These are phyloP conservation scores for Lophura nycthemera DNA, from an alignment of 2,113 vertebrate species.

Conservation along the genomic window DNA sequence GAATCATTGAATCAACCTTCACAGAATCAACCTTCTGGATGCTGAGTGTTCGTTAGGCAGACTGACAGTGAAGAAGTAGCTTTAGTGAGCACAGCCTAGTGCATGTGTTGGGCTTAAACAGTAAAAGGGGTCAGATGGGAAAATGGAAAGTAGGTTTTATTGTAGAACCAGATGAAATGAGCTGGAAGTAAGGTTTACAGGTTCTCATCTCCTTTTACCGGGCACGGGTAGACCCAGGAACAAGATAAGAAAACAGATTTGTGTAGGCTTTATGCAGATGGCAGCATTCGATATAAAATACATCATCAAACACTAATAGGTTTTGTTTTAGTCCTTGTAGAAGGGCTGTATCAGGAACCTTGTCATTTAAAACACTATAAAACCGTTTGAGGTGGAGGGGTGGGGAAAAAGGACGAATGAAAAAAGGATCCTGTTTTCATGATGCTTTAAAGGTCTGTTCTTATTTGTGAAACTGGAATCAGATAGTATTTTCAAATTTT, in stretches of 20 bases:
- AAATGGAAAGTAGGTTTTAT: background rate
- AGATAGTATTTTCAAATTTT: slow-evolving; percentile 3
- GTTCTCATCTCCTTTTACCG: background rate
- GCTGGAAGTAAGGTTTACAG: background rate
- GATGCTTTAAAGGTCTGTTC: background rate
- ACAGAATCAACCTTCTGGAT: background rate
- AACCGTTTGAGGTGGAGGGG: background rate
- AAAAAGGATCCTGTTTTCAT: background rate
- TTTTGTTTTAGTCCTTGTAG: background rate
- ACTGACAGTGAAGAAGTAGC: background rate
- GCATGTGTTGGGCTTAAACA: background rate
- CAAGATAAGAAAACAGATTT: background rate
- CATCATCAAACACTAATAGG: background rate
- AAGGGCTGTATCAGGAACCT: background rate
- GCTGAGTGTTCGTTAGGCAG: background rate
- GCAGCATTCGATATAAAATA: background rate
- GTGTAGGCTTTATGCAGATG: background rate
- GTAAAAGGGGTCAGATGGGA: background rate
- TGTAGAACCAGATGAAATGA: background rate
- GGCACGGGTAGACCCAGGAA: background rate
- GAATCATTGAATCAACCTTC: no score
- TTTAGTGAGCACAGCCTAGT: background rate
- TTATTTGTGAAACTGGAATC: background rate
- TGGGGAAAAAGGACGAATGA: background rate
- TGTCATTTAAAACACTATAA: background rate